Percentiles rank a stretch among this genome's conserved stretches.
These are phyloP conservation scores for Drosophila planitibia DNA, from an alignment of 2,888 invertebrate genomes.

Conservation along the genomic window DNA sequence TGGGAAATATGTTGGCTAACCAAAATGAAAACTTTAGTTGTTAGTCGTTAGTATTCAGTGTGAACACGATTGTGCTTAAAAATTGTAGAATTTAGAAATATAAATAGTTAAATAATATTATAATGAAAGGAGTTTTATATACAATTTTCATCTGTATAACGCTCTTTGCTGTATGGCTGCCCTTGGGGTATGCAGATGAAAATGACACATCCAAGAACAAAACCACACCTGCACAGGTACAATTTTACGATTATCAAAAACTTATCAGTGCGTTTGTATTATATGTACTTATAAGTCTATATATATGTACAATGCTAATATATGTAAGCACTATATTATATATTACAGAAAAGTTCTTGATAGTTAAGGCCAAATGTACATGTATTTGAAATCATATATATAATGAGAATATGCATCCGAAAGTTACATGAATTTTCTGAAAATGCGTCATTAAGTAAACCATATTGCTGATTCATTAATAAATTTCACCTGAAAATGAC, in stretches of 20 bases:
- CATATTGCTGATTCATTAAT: conserved; percentile 5
- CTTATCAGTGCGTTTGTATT: not conserved
- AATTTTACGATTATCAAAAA: conserved; percentile 10
- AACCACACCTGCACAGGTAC: conserved; percentile 20
- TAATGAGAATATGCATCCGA: not conserved
- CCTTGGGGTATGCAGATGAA: conserved; percentile 10
- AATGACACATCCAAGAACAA: conserved; percentile 14
- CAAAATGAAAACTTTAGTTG: conserved; percentile 32
- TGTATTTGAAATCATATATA: not conserved
- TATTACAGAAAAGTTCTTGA: not conserved
- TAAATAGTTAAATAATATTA: conserved; percentile 4
- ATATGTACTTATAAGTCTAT: not conserved
- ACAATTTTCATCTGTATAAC: conserved; percentile 12
- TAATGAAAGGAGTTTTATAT: conserved; percentile 23
- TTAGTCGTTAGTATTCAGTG: conserved; percentile 34
- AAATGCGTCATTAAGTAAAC: conserved; percentile 7
- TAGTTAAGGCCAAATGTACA: not conserved
- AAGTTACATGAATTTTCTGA: not conserved
- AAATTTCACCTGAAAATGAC: not conserved
- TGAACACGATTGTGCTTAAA: not conserved
- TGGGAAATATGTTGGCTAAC: conserved; percentile 31
- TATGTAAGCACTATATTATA: not conserved
- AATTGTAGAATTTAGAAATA: not conserved
- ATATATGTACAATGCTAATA: not conserved
- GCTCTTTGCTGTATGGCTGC: conserved; percentile 21